Conservation (phyloP, 2,888 invertebrate species). For the Sminthurides aquaticus region DNA sequence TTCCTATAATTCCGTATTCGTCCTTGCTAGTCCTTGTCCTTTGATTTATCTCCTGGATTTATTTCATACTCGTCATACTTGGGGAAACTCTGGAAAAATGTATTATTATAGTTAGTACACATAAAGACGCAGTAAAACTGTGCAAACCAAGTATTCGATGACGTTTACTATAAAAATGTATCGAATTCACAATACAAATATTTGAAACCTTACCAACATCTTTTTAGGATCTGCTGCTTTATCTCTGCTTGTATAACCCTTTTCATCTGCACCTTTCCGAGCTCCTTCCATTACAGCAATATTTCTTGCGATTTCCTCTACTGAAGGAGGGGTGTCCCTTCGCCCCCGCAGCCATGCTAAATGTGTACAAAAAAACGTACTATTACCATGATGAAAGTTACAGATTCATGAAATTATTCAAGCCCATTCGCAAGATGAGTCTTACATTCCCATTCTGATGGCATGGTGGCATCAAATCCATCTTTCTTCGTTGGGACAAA, state of each 20-base stretch:
- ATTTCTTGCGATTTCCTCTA: constrained; percentile 65
- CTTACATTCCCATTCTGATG: constrained; percentile 70
- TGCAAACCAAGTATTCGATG: too few relatives aligned
- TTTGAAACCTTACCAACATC: constrained; percentile 5
- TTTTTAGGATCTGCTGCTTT: constrained; percentile 41
- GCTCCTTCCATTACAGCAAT: constrained; percentile 64
- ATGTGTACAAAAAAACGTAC: too few relatives aligned
- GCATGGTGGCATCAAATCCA: constrained; percentile 63
- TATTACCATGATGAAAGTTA: too few relatives aligned
- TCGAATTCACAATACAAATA: too few relatives aligned
- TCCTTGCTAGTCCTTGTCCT: constrained; percentile 20
- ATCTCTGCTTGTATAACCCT: constrained; percentile 55
- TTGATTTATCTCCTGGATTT: constrained; percentile 46
- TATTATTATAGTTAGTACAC: not conserved
- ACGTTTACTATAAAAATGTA: too few relatives aligned
- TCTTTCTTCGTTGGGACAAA: constrained; percentile 62
- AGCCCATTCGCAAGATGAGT: too few relatives aligned
- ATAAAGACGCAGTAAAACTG: too few relatives aligned
- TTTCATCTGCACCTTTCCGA: constrained; percentile 63
- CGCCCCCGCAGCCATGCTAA: constrained; percentile 66
- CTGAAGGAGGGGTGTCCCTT: constrained; percentile 60
- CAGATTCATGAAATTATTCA: too few relatives aligned
- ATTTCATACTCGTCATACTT: constrained; percentile 58
- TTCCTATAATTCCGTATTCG: too few relatives aligned
- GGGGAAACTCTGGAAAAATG: constrained; percentile 48